Percentiles rank a stretch among this genome's conserved stretches.
These are phyloP conservation scores for Enhydra lutris DNA, from an alignment of 2,113 vertebrate genomes.

Conservation along the genomic window DNA sequence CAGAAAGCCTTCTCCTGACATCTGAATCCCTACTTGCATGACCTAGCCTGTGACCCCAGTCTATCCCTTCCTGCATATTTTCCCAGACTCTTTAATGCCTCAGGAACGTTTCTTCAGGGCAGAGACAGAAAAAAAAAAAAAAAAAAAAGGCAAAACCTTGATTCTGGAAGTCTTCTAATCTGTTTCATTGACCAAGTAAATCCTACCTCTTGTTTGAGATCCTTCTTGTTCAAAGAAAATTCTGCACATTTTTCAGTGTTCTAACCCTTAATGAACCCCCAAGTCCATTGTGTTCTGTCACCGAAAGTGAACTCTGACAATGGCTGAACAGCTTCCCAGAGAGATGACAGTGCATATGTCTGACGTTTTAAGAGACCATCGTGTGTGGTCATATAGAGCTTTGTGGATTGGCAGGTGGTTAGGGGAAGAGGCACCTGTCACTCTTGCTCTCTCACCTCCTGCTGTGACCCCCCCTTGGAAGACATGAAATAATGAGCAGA, in stretches of 20 bases:
- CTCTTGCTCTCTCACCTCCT: background rate
- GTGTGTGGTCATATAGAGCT: background rate
- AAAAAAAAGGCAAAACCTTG: background rate
- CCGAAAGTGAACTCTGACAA: conserved; percentile 60
- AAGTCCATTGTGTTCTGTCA: conserved; percentile 40
- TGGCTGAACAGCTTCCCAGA: conserved; percentile 36
- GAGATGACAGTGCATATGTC: background rate
- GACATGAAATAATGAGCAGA: background rate
- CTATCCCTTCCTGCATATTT: background rate
- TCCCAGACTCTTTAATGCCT: no score
- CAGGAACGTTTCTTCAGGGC: background rate
- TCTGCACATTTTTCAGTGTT: background rate
- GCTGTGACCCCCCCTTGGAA: background rate
- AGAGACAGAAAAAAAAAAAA: background rate
- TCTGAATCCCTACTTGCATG: background rate
- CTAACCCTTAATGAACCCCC: conserved; percentile 53
- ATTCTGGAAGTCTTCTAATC: background rate
- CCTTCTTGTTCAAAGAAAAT: conserved; percentile 46
- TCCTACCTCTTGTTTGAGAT: background rate
- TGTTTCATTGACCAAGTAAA: background rate
- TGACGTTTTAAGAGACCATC: conserved; percentile 12
- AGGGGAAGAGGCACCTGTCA: background rate
- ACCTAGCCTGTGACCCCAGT: background rate
- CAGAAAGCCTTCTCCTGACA: background rate
- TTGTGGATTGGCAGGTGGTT: background rate